Conservation (phyloP, 2,888 invertebrate species). For the Scrobipalpa costella region DNA sequence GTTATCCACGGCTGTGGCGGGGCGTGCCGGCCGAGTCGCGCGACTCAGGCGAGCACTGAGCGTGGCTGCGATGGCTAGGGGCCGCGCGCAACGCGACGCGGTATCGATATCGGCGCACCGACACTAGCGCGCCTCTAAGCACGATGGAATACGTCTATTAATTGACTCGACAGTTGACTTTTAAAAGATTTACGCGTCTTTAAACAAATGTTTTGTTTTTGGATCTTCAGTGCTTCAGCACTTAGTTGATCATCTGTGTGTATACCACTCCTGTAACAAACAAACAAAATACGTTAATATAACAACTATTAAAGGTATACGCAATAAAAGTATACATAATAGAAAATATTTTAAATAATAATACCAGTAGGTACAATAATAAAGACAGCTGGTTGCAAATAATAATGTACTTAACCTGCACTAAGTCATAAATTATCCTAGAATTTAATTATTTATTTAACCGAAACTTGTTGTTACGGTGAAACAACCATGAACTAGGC, state of each 20-base stretch:
- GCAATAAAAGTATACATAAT: neutral
- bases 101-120: constrained; percentile 59
- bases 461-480: neutral
- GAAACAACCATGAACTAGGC: neutral
- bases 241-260: constrained; percentile 47
- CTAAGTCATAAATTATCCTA: too few relatives aligned
- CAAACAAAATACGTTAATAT: constrained; percentile 40
- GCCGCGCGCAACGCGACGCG: constrained; percentile 71
- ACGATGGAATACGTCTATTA: constrained; percentile 50
- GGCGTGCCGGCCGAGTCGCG: constrained; percentile 79
- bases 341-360: neutral
- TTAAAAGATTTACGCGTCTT: constrained; percentile 46
- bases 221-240: constrained; percentile 58
- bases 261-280: constrained; percentile 70
- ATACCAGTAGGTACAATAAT: constrained; percentile 14
- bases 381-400: constrained; percentile 50
- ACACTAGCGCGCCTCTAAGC: constrained; percentile 59
- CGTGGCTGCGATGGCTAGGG: constrained; percentile 66
- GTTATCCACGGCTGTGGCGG: constrained; percentile 80
- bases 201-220: constrained; percentile 49
- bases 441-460: too few relatives aligned
- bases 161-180: constrained; percentile 55
- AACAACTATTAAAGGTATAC: neutral
- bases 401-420: neutral
- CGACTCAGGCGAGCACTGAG: constrained; percentile 80